A percentile compares a stretch with the other conserved stretches of the same genome.
phyloP scores from a whole-genome alignment of 2,888 invertebrate genomes.

The Ormyrus pomaceus region DNA sequence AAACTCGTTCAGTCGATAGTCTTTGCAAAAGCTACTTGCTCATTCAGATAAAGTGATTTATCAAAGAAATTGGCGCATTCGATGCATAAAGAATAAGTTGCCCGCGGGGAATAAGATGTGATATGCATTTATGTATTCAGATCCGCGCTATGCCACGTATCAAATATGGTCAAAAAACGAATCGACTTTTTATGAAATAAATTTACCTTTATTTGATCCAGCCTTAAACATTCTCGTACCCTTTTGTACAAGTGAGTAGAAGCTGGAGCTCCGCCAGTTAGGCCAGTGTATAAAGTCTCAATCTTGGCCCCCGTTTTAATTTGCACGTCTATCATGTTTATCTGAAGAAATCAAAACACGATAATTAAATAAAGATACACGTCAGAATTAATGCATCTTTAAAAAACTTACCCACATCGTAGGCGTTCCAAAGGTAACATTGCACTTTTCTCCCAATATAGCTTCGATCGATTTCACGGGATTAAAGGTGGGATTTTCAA shows the following conservation, averaged over 20 bases:
- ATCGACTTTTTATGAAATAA: too few species aligned
- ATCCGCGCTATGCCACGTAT: too few species aligned
- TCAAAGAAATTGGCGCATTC: too few species aligned
- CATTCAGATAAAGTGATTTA: too few species aligned
- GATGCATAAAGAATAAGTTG: too few species aligned
- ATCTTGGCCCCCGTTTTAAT: conserved; percentile 75
- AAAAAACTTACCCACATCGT: conserved; percentile 82
- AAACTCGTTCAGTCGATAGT: conserved; percentile 45
- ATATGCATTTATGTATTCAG: too few species aligned
- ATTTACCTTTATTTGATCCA: conserved; percentile 77
- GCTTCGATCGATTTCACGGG: conserved; percentile 81
- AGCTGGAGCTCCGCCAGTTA: conserved; percentile 86
- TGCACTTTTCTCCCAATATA: conserved; percentile 83
- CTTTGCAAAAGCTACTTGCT: neutral
- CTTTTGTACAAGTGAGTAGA: conserved; percentile 80
- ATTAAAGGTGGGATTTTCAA: conserved; percentile 80
- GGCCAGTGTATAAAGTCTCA: conserved; percentile 77
- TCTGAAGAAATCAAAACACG: conserved; percentile 69
- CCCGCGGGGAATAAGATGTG: too few species aligned
- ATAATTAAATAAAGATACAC: too few species aligned
- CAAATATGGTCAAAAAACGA: too few species aligned
- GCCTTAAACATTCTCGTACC: conserved; percentile 76
- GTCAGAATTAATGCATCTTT: neutral
- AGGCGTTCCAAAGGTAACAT: conserved; percentile 86
- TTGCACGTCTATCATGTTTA: conserved; percentile 82